These are phyloP conservation scores for Adoxophyes honmai DNA, from an alignment of 1,140 invertebrate species.

Conservation along the genomic window DNA sequence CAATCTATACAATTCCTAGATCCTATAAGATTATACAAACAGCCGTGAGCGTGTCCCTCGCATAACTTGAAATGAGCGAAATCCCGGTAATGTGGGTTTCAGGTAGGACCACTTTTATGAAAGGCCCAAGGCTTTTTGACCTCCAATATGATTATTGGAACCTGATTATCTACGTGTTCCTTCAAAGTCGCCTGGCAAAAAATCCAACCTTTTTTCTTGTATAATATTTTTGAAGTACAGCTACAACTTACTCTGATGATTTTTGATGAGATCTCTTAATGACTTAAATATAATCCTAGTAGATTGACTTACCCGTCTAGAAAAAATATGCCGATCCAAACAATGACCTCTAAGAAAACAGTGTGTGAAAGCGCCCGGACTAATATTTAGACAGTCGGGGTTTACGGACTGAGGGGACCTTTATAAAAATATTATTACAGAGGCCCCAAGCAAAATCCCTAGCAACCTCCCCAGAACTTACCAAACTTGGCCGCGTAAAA, in stretches of 20 bases:
- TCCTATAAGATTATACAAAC: conserved; percentile 10
- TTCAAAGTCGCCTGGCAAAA: neutral
- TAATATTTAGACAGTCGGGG: conserved; percentile 13
- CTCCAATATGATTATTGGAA: conserved; percentile 34
- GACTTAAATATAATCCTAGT: neutral
- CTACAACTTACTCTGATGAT: too few relatives aligned
- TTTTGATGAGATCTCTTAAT: neutral
- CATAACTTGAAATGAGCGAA: conserved; percentile 31
- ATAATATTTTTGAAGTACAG: too few relatives aligned
- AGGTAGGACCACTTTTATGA: conserved; percentile 29
- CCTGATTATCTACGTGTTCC: conserved; percentile 24
- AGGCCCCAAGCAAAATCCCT: conserved; percentile 1
- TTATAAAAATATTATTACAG: conserved; percentile 12
- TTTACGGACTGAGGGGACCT: conserved; percentile 2
- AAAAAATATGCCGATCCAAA: conserved; percentile 8
- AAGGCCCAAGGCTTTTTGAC: conserved; percentile 18
- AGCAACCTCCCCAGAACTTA: conserved; percentile 1
- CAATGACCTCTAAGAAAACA: conserved; percentile 13
- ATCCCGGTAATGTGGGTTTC: conserved; percentile 18
- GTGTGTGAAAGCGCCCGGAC: conserved; percentile 9
- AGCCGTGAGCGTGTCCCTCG: conserved; percentile 12
- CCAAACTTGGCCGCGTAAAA: conserved; percentile 7
- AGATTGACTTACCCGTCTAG: neutral
- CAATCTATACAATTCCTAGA: neutral
- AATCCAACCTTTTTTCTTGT: too few relatives aligned